These are phyloP conservation scores for Dicerorhinus sumatrensis DNA, from an alignment of 2,113 vertebrate genomes.

Conservation along the genomic window DNA sequence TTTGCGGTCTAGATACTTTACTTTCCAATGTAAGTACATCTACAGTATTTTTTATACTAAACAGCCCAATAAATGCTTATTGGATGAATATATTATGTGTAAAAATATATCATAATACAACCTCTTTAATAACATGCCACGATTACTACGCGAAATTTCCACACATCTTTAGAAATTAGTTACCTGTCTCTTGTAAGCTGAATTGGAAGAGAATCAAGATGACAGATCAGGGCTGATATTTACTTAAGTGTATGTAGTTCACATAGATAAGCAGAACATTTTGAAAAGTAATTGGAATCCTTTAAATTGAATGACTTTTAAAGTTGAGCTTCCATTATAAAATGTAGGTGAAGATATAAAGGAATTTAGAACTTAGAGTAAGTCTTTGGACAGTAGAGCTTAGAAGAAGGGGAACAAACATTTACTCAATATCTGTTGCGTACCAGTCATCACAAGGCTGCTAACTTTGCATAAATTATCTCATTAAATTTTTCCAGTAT, in stretches of 20 bases:
- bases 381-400: not conserved
- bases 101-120: not conserved
- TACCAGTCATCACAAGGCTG: not conserved
- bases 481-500: constrained; percentile 35
- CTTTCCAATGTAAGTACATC: not conserved
- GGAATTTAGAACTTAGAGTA: not conserved
- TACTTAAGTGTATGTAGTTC: not conserved
- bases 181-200: not conserved
- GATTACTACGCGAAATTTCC: not conserved
- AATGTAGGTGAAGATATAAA: not conserved
- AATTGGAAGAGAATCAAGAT: not conserved
- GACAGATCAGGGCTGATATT: not conserved
- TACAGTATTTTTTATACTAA: not conserved
- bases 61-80: not conserved
- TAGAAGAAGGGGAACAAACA: not conserved
- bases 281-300: not conserved
- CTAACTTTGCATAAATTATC: constrained; percentile 21
- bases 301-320: constrained; percentile 46
- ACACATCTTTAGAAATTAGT: not conserved
- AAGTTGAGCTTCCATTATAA: constrained; percentile 17
- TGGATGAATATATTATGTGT: not conserved
- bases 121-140: not conserved
- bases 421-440: not conserved
- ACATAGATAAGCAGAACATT: not conserved
- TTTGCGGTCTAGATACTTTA: not conserved